phyloP scores from a whole-genome alignment of 2,888 invertebrate genomes.

The Oligia fasciuncula region DNA sequence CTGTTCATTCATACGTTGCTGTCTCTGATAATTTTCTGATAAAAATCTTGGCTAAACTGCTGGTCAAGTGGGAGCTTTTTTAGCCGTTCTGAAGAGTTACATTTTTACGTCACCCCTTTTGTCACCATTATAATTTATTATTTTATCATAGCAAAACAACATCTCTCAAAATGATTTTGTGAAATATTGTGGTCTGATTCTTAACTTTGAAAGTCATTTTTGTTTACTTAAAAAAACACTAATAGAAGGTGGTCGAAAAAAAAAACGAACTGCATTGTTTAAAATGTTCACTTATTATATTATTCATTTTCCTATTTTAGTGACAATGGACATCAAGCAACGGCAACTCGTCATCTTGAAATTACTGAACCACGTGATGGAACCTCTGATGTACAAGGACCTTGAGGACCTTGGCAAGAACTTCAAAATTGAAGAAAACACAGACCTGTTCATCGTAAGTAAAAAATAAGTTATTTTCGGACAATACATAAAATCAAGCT shows the following conservation, averaged over 20 bases:
- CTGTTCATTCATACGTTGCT: background rate
- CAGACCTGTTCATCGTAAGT: constrained; percentile 66
- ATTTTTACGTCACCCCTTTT: background rate
- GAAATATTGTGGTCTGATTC: background rate
- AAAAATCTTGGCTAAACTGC: background rate
- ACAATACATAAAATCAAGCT: background rate
- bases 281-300: background rate
- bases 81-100: background rate
- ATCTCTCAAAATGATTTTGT: background rate
- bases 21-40: background rate
- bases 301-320: constrained; percentile 71
- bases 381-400: constrained; percentile 87
- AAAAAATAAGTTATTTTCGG: background rate
- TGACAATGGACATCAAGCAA: constrained; percentile 81
- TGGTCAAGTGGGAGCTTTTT: background rate
- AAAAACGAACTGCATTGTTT: background rate
- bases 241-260: background rate
- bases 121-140: background rate
- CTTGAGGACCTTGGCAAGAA: constrained; percentile 82
- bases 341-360: constrained; percentile 87
- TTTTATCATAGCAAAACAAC: background rate
- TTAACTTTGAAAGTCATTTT: background rate
- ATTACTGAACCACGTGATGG: constrained; percentile 88
- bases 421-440: constrained; percentile 84
- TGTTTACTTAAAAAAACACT: background rate